These are phyloP conservation scores for Zaprionus africanus DNA, from an alignment of 1,140 invertebrate species.

Conservation along the genomic window DNA sequence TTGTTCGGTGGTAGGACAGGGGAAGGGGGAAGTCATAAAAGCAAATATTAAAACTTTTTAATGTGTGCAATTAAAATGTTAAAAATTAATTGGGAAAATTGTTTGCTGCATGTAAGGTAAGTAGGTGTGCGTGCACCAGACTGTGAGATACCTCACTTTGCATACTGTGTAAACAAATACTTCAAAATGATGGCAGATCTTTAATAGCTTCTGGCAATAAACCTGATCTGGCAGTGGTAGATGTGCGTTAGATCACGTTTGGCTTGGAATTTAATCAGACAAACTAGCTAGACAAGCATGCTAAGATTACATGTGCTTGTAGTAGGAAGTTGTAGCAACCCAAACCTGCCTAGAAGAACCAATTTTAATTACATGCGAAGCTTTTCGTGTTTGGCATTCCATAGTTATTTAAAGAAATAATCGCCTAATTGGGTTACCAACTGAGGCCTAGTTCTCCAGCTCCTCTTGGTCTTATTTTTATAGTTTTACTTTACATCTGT, in stretches of 20 bases:
- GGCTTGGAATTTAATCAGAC: neutral
- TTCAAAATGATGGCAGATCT: neutral
- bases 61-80: constrained; percentile 22
- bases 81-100: constrained; percentile 16
- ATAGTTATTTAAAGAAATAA: neutral
- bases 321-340: neutral
- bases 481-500: constrained; percentile 4
- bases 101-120: neutral
- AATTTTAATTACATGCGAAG: too few species aligned
- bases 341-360: neutral
- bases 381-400: neutral
- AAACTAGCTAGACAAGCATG: neutral
- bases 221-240: neutral
- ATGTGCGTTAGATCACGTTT: neutral
- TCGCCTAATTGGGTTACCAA: neutral
- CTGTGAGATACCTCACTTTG: neutral
- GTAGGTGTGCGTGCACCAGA: neutral
- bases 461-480: neutral
- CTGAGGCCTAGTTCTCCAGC: neutral
- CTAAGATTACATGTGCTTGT: neutral
- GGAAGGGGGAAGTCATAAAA: neutral
- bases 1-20: neutral
- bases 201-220: neutral
- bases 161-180: neutral
- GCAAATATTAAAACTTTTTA: constrained; percentile 23